Base-by-base conservation (phyloP, 35 echinoderm and acorn worm species). In the Amphiura filiformis region DNA sequence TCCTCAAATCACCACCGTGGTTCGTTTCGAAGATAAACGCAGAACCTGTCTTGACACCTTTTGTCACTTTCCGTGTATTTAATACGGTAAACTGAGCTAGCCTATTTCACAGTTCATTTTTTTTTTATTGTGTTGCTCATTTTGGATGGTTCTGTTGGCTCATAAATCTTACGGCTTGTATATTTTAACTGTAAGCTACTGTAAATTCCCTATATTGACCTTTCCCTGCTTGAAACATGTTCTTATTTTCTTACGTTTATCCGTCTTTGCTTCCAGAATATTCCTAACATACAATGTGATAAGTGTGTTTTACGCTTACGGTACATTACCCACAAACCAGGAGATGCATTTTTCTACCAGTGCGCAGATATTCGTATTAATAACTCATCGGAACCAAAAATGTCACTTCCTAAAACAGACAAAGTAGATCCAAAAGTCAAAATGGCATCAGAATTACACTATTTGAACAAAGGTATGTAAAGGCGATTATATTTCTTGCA, bases 251-350 rank as follows among this genome's bases (percentile, higher is more conserved):
- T 4, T n/a, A 70, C 15, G 20, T 52, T 52, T 4, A 70, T 52
- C 77, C 70, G 20, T 35, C 28, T 39, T 34, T 31, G 34, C 18
- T 88, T 81, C 15, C 76, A 93, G 91, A 76, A 79, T 18, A 76
- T 93, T 31, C 91, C 95, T 0, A 85, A 93, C 65, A 91, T 93
- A 31, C 77, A 92, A 28, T 97, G 91, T 80, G 32, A 39, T 36
- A 79, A 93, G 39, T 97, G 95, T 32, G 95, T 97, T 33, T 56
- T 97, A 23, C 80, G 95, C 28, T 84, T 90, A 80, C 79, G 95
- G 31, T 97, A 97, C 40, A 35, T 97, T 11, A 87, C 88, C n/a
- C 92, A 97, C 57, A 97, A 97, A 83, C 77, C 88, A 26, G 89
- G 95, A 36, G 91, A 97, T 40, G 31, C 61, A 31, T 30, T 75